Base-by-base conservation (phyloP, 2,888 invertebrate genomes). In the Cataglyphis altisquamis region DNA sequence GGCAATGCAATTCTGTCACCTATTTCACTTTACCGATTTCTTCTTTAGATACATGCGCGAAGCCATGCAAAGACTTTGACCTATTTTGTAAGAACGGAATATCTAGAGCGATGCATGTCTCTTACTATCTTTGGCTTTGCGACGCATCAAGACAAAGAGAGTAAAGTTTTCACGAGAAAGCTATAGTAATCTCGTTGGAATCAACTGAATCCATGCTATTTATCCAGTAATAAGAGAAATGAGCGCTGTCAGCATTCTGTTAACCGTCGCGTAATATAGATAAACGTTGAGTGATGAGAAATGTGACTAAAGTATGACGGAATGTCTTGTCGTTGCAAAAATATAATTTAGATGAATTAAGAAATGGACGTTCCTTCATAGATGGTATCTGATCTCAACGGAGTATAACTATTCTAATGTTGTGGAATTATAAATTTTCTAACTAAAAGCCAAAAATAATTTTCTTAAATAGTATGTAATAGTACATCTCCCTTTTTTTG, bases 251-350 rank as follows among this genome's bases (percentile, higher is more conserved):
- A 25, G 18, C 39, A 12, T 57, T 18, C 12, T 55, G 41, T 67
- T 77, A 57, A 18, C 29, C 41, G 57, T 55, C 41, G 64, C 21
- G 9, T 48, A 25, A 75, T 75, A 74, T 64, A 64, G 36, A 12
- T n/a, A 12, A 63, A 15, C 39, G n/a, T 67, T 55, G 29, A 36
- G 39, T 32, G 39, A 18, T 5, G 36, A 21, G 36, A 3, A 55
- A 48, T 1, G 12, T 55, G 39, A 12, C 8, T 66, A 39, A 67
- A 77, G 57, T 12, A 39, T 25, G 15, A 55, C 9, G 55, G 29
- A 67, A 55, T 77, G 57, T n/a, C 66, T 29, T 12, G 41, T n/a
- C 15, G 41, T 15, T 57, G 39, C n/a, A 25, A n/a, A 77, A 67
- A 57, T 67, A 39, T 10, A 25, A 15, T 67, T 57, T 41, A 41